Percentiles rank a stretch among this genome's conserved stretches.
These are phyloP conservation scores for Eupithecia inturbata DNA, from an alignment of 2,888 invertebrate genomes.

Conservation along the genomic window DNA sequence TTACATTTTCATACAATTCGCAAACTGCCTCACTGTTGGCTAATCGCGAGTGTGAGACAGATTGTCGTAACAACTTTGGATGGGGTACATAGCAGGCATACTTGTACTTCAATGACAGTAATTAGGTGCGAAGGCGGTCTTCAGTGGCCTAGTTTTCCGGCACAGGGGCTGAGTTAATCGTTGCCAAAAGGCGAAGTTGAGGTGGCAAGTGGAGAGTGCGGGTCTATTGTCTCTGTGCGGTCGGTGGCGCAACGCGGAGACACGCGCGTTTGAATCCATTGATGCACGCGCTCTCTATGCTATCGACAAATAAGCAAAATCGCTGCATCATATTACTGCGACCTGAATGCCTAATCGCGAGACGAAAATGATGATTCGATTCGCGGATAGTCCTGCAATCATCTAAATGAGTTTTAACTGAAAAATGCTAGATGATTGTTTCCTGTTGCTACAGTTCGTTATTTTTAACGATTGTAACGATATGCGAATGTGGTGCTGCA, in stretches of 20 bases:
- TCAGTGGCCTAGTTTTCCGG: slow-evolving; percentile 65
- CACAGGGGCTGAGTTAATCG: slow-evolving; percentile 64
- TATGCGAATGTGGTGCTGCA: too few relatives aligned
- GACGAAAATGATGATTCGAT: slow-evolving; percentile 73
- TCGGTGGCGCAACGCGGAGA: slow-evolving; percentile 75
- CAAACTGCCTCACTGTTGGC: slow-evolving; percentile 21
- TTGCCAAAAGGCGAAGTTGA: slow-evolving; percentile 66
- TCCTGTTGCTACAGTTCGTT: slow-evolving; percentile 70
- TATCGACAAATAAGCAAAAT: slow-evolving; percentile 67
- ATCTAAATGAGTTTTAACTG: slow-evolving; percentile 70
- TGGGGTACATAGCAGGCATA: slow-evolving; percentile 32
- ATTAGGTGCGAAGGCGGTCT: slow-evolving; percentile 55
- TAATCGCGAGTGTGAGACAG: slow-evolving; percentile 29
- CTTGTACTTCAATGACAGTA: slow-evolving; percentile 44
- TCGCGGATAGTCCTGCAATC: slow-evolving; percentile 72
- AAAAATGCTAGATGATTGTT: slow-evolving; percentile 72
- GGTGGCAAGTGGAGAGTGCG: slow-evolving; percentile 64
- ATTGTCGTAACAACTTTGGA: slow-evolving; percentile 41
- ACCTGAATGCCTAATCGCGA: slow-evolving; percentile 78
- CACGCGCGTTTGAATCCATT: slow-evolving; percentile 79
- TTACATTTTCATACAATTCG: slow-evolving; percentile 22
- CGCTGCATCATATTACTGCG: slow-evolving; percentile 66
- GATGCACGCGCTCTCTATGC: slow-evolving; percentile 62
- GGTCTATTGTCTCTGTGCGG: slow-evolving; percentile 67
- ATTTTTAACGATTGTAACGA: slow-evolving; percentile 59